Evolutionary conservation across 2,888 invertebrate genomes (phyloP).

Genomic region (Cantharis lateralis): DNA sequence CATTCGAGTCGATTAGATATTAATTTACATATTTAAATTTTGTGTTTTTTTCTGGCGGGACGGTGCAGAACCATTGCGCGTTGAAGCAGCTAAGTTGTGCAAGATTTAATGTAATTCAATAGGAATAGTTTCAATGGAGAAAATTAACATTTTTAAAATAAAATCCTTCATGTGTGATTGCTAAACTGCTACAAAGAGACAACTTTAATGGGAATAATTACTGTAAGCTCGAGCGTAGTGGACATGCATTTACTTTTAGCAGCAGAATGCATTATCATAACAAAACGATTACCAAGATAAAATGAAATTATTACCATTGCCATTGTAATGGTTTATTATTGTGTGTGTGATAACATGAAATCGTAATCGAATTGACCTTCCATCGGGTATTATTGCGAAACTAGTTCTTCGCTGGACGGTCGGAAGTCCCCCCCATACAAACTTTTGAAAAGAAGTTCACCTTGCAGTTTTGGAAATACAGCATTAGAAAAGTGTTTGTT

Average conservation of each 20-base stretch:
- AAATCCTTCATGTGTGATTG: constrained; percentile 4
- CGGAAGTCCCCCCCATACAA: neutral
- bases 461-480: neutral
- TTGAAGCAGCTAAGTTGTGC: too few relatives aligned
- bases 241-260: constrained; percentile 16
- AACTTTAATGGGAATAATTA: neutral
- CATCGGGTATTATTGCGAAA: neutral
- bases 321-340: constrained; percentile 11
- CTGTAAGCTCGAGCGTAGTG: neutral
- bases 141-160: constrained; percentile 3
- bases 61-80: too few relatives aligned
- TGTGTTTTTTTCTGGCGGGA: too few relatives aligned
- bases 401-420: neutral
- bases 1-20: too few relatives aligned
- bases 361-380: constrained; percentile 7
- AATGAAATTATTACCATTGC: constrained; percentile 12
- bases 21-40: too few relatives aligned
- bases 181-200: neutral
- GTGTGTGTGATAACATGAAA: constrained; percentile 5
- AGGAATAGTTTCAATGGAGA: neutral
- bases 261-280: constrained; percentile 14
- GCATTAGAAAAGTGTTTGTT: neutral
- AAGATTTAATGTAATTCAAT: too few relatives aligned
- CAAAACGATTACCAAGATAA: constrained; percentile 13
- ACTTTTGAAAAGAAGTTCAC: neutral